Conservation (phyloP, 2,113 vertebrate genomes). For the Pipa parva region DNA sequence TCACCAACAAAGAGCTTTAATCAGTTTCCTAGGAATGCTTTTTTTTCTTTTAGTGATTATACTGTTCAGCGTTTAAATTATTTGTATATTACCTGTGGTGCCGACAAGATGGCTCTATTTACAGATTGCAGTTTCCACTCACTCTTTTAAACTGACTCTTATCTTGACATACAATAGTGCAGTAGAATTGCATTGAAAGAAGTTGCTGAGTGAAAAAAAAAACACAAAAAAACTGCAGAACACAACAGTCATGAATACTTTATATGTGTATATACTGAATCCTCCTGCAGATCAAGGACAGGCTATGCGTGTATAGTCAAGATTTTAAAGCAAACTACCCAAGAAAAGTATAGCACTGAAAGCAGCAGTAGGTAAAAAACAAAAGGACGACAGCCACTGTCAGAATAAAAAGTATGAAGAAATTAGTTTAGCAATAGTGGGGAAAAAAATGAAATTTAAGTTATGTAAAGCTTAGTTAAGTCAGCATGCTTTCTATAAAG, state of each 20-base stretch:
- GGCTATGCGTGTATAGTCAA: background rate
- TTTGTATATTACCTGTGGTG: conserved; percentile 28
- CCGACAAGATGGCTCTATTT: background rate
- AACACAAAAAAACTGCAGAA: conserved; percentile 24
- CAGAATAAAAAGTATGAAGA: no score
- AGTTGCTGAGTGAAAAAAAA: conserved; percentile 34
- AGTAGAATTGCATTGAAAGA: conserved; percentile 30
- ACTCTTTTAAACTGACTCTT: conserved; percentile 30
- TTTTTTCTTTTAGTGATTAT: conserved; percentile 17
- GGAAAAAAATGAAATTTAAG: no score
- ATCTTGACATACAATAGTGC: conserved; percentile 19
- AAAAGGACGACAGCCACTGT: no score
- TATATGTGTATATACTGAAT: conserved; percentile 38
- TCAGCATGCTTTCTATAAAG: no score
- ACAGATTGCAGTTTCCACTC: conserved; percentile 15
- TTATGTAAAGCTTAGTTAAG: no score
- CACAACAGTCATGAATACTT: conserved; percentile 32
- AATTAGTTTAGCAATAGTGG: no score
- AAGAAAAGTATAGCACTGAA: conserved; percentile 15
- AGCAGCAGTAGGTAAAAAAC: conserved; percentile 1
- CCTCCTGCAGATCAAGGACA: conserved; percentile 24
- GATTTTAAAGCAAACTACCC: conserved; percentile 16
- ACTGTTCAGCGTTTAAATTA: no score
- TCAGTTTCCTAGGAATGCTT: background rate
- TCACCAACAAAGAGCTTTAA: background rate